A percentile compares a stretch with the other conserved stretches of the same genome.
Conservation (phyloP, 1,140 invertebrate genomes). For the Ostrea denselamellosa region DNA sequence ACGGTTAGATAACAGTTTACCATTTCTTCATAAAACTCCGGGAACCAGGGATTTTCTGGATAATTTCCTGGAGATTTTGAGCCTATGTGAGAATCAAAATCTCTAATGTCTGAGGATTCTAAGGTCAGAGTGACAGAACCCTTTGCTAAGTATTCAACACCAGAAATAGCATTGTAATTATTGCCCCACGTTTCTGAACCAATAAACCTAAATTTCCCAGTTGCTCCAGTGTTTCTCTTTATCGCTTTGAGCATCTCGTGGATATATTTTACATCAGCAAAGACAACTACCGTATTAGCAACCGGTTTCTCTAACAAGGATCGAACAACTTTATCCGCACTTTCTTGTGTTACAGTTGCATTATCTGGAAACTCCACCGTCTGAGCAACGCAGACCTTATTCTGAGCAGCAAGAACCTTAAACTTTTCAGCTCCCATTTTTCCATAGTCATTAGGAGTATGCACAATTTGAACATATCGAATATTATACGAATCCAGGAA, state of each 20-base stretch:
- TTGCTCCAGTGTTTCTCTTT: slow-evolving; percentile 56
- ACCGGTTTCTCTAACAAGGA: slow-evolving; percentile 68
- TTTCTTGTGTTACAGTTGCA: slow-evolving; percentile 64
- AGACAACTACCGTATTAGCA: slow-evolving; percentile 72
- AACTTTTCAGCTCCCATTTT: slow-evolving; percentile 62
- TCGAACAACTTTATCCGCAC: slow-evolving; percentile 67
- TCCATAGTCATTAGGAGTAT: slow-evolving; percentile 67
- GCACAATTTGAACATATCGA: slow-evolving; percentile 73
- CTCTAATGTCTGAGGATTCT: slow-evolving; percentile 61
- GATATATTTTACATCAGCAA: slow-evolving; percentile 66
- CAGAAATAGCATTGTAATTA: slow-evolving; percentile 62
- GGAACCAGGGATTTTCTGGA: slow-evolving; percentile 75
- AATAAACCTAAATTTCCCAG: slow-evolving; percentile 69
- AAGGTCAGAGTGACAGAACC: slow-evolving; percentile 69
- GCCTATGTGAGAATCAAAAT: slow-evolving; percentile 70
- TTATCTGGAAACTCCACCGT: slow-evolving; percentile 65
- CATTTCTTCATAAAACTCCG: slow-evolving; percentile 74
- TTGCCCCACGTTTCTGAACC: slow-evolving; percentile 73
- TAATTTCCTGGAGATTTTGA: slow-evolving; percentile 70
- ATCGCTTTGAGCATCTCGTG: slow-evolving; percentile 68
- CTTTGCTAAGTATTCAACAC: slow-evolving; percentile 61
- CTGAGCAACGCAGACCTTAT: slow-evolving; percentile 73
- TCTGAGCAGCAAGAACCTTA: slow-evolving; percentile 51
- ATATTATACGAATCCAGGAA: slow-evolving; percentile 69
- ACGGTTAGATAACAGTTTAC: slow-evolving; percentile 71